Evolutionary conservation across 2,797 vertebrate genomes (phyloP).

Genomic region (Gallinago stenura): DNA sequence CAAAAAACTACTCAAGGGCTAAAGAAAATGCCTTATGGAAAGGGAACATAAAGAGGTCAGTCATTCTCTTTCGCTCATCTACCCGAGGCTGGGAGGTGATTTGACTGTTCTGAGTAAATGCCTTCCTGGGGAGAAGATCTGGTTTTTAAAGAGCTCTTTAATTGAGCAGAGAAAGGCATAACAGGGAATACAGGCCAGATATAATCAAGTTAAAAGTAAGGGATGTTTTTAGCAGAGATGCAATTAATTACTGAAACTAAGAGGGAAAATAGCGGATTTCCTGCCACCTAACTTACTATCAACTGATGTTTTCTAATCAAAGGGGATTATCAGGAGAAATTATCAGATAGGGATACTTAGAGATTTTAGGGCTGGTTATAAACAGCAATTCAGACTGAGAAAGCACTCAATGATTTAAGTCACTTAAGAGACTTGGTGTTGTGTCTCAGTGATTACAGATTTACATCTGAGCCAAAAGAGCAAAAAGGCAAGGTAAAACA

Average conservation of each 20-base stretch:
- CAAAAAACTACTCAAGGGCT: neutral
- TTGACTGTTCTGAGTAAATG: neutral
- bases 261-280: neutral
- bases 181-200: neutral
- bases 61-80: neutral
- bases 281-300: neutral
- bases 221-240: neutral
- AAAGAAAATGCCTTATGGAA: conserved; percentile 13
- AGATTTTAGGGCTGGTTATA: neutral
- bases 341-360: neutral
- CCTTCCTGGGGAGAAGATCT: conserved; percentile 22
- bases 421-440: neutral
- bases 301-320: neutral
- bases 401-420: neutral
- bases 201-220: conserved; percentile 3
- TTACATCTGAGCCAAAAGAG: neutral
- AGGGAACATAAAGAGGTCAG: neutral
- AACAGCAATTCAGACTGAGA: neutral
- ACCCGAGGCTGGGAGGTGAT: neutral
- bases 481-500: conserved; percentile 10
- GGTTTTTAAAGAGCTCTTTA: neutral
- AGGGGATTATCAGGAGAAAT: neutral
- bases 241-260: conserved; percentile 22
- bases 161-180: neutral
- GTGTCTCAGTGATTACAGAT: neutral